Evolutionary conservation across 1,140 invertebrate genomes (phyloP), one percentile per base, ranked within the genome.

Genomic region (Bombus confusus): DNA sequence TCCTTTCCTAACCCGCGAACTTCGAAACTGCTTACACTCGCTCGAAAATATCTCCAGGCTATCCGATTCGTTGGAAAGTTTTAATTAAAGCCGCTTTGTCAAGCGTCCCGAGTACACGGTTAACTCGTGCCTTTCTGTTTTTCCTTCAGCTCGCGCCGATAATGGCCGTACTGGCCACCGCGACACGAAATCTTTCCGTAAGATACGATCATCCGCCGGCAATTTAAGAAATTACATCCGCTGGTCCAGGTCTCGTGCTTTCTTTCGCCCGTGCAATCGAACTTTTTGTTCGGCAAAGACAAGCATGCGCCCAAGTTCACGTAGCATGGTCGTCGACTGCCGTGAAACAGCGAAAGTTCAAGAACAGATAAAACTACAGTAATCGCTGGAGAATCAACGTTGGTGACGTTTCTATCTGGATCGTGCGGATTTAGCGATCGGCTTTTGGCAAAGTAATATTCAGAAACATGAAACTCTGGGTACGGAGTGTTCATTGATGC

Each of bases 1-100:
- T 52, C 47, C 18, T 52, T 52, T 52, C 1, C 47, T n/a, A 15
- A 39, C 18, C 28, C 22, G 4, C 6, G 3, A 47, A 41, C 25
- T 72, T 72, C 28, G 25, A 13, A 72, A 59, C 64, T 88, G 68
- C 47, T 88, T 85, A 66, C 74, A n/a, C 47, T 39, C 75, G 71
- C 12, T 79, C 22, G 34, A 89, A 90, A 84, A 87, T 85, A 87
- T 86, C 69, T 71, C 41, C 66, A 22, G 75, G 79, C 75, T 87
- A 85, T 89, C 75, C 64, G 59, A 66, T 52, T 80, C 72, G 81
- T 59, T 41, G 72, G 62, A 68, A 90, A 90, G 82, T 90, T 90
- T 90, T 90, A 90, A 90, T 90, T 86, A 90, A 90, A 87, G 79
- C 75, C 75, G 81, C 79, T 85, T 87, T 85, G 85, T 87, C 69